Evolutionary conservation across 2,797 vertebrate species (phyloP), one percentile per base, ranked within the genome.

Genomic region (Lutjanus argentimaculatus): DNA sequence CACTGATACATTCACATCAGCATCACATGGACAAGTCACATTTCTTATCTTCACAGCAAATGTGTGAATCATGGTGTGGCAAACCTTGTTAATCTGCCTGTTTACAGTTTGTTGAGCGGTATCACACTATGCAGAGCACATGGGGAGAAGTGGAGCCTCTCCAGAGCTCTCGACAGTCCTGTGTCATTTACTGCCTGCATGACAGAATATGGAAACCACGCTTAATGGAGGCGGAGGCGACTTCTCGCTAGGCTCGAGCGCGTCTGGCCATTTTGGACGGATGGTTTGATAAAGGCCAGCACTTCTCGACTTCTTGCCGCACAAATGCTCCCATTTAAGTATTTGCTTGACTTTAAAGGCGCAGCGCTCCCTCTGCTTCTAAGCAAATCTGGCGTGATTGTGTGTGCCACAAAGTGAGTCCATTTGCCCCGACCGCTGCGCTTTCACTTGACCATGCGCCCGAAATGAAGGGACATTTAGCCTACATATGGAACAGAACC

Each of bases 291-390:
- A 89, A 87, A 90, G 80, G 86, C 91, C 88, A 79, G 88, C 70
- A 22, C 64, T 80, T 80, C 62, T 62, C 40, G 5, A 68, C 64
- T 75, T 36, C 30, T 89, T 75, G 83, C 87, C 42, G 84, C 84
- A 72, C 90, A 92, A 94, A 94, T 87, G 83, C 72, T 75, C 77
- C 83, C 91, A 90, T 95, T 93, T 94, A 94, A 86, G 82, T 70
- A 48, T 86, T 86, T 80, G 75, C 72, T 79, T 73, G 85, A 88
- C 80, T 91, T 72, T 53, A 61, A 86, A 73, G 68, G 61, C 69
- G 67, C 42, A n/a, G 62, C 49, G 21, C 84, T 86, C 30, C 43
- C 79, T 55, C 63, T 6, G 61, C 72, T 19, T 42, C 42, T 22
- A 48, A 90, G 81, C 85, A 85, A 76, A 92, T 90, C 74, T 88